Conservation (phyloP, 2,113 vertebrate genomes). For the Gallinago paraguaiae region DNA sequence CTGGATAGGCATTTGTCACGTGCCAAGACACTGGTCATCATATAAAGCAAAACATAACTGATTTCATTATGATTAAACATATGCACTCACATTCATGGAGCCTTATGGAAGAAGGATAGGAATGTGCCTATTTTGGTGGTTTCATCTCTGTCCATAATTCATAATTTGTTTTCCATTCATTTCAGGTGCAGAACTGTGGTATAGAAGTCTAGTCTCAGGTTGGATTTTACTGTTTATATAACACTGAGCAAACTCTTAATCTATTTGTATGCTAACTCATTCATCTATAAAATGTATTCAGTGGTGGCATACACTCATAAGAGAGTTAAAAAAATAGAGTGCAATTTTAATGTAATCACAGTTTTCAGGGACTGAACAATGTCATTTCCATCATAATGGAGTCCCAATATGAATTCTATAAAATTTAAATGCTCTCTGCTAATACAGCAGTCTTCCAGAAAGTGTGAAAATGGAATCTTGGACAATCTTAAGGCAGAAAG, state of each 20-base stretch:
- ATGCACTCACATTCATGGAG: background rate
- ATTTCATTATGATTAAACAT: background rate
- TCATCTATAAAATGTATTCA: background rate
- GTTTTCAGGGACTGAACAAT: background rate
- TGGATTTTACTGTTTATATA: background rate
- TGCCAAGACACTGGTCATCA: background rate
- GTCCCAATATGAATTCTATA: background rate
- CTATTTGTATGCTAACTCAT: background rate
- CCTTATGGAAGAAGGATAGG: background rate
- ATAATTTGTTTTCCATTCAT: background rate
- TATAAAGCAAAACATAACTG: background rate
- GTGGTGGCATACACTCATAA: background rate
- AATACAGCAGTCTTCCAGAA: background rate
- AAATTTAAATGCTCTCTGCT: background rate
- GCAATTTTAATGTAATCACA: background rate
- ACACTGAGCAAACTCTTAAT: background rate
- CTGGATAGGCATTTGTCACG: background rate
- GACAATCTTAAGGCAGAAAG: background rate
- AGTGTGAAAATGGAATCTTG: background rate
- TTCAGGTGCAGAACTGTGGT: background rate
- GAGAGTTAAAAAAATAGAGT: background rate
- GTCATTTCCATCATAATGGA: background rate
- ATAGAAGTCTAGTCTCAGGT: background rate
- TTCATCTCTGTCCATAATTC: background rate
- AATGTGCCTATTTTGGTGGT: background rate